Percentiles rank a stretch among this genome's conserved stretches.
Conservation (phyloP, 2,797 vertebrate species). For the Columba guinea region DNA sequence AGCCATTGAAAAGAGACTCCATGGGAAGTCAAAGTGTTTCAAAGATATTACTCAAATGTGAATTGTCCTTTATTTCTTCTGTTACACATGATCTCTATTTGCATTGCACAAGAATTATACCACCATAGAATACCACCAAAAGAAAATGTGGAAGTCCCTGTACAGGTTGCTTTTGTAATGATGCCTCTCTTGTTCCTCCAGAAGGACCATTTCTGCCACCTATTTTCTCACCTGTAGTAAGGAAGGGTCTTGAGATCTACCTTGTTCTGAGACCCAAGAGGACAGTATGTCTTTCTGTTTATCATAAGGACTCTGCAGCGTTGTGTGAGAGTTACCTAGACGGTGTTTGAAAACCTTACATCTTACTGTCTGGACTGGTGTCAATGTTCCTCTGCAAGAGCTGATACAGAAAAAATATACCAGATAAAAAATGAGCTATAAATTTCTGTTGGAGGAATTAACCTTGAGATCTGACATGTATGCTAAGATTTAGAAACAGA, state of each 20-base stretch:
- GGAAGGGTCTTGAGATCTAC: neutral
- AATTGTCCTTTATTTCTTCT: neutral
- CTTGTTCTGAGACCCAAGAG: neutral
- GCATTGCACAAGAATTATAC: neutral
- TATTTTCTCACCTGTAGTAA: neutral
- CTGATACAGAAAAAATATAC: neutral
- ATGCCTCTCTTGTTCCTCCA: neutral
- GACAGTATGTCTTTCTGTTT: neutral
- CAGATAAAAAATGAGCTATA: neutral
- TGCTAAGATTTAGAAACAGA: neutral
- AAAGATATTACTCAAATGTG: neutral
- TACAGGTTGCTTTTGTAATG: neutral
- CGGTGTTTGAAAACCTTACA: neutral
- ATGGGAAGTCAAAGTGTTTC: neutral
- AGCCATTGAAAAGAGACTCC: neutral
- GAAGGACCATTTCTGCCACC: neutral
- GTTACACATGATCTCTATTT: neutral
- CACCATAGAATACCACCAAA: neutral
- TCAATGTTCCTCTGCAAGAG: neutral
- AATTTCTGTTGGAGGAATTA: neutral
- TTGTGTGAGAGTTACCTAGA: neutral
- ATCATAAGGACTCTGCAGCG: neutral
- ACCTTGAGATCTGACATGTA: neutral
- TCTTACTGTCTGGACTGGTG: neutral
- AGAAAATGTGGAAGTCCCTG: neutral